A percentile compares a stretch with the other conserved stretches of the same genome.
These are phyloP conservation scores for Petrolisthes cinctipes DNA, from an alignment of 2,888 invertebrate genomes.

Conservation along the genomic window DNA sequence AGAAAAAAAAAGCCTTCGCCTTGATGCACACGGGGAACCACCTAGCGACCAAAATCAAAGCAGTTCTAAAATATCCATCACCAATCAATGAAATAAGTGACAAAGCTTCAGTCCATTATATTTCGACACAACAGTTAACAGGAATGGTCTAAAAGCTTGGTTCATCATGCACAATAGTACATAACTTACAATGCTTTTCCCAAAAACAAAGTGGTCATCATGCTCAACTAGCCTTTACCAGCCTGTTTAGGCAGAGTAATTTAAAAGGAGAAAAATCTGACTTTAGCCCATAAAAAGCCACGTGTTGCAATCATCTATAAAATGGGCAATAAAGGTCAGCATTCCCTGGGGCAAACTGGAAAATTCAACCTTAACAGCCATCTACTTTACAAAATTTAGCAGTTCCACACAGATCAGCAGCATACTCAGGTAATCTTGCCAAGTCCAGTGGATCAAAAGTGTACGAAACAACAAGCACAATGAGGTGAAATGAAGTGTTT, in stretches of 20 bases:
- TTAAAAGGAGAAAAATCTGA: conserved; percentile 13
- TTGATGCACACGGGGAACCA: too few species aligned
- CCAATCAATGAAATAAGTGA: too few species aligned
- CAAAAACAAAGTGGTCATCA: conserved; percentile 15
- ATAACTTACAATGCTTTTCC: conserved; percentile 7
- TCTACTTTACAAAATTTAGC: conserved; percentile 21
- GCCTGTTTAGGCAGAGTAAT: conserved; percentile 13
- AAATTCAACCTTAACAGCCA: conserved; percentile 32
- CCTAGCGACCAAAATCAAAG: too few species aligned
- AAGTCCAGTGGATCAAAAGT: conserved; percentile 10
- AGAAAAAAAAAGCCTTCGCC: too few species aligned
- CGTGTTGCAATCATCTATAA: conserved; percentile 7
- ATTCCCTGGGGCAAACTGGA: conserved; percentile 28
- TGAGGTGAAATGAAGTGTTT: conserved; percentile 36
- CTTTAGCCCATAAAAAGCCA: conserved; percentile 29
- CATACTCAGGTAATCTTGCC: conserved; percentile 11
- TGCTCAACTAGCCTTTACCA: conserved; percentile 23
- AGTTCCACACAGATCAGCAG: conserved; percentile 23
- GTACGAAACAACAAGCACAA: conserved; percentile 15
- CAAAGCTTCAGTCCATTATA: not conserved
- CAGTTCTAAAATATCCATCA: too few species aligned
- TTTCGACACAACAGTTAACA: not conserved
- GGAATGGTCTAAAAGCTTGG: not conserved
- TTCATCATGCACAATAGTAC: not conserved
- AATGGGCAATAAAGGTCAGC: conserved; percentile 27